Evolutionary conservation across 1,140 invertebrate species (phyloP), one percentile per base, ranked within the genome.

Genomic region (Globodera rostochiensis): DNA sequence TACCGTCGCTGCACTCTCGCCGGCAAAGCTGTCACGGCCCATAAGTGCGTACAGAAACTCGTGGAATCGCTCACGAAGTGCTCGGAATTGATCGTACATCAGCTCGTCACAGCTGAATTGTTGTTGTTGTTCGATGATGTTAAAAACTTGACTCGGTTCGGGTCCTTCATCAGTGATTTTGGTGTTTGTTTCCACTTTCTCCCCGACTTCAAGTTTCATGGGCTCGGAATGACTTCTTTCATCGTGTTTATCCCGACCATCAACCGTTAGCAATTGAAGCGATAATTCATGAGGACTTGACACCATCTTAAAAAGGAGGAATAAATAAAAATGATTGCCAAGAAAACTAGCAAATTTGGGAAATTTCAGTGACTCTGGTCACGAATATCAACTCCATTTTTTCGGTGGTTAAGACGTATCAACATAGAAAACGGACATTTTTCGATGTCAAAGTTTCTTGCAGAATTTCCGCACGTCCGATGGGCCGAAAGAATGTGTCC

Each of bases 171-270:
- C 53, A 53, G 15, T 53, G 9, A 15, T 53, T 36, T 53, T 53
- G 53, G 53, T 53, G 53, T 11, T 15, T 53, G 53, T 11, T 53
- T 36, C 36, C 53, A 53, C 6, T 53, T 53, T 9, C 4, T 15
- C 53, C 15, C 19, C 19, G 13, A 19, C 15, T 64, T 64, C 57
- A 15, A 6, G 3, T 13, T 15, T 64, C 19, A 13, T 64, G 13
- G 46, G 71, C 71, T 73, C 46, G 46, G 71, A 53, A 73, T 53
- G 71, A 73, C 50, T 73, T n/a, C 15, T 73, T 73, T 25, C 73
- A n/a, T n/a, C 73, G 6, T 13, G n/a, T 74, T 49, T 73, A 11
- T 8, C 3, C 1, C 50, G 6, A 47, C 25, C 25, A 21, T 64
- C 57, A n/a, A 64, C 19, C 5, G 19, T 19, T 64, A 11, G 13